Conservation (phyloP, 2,888 invertebrate species). For the Pachliopta kotzebuea region DNA sequence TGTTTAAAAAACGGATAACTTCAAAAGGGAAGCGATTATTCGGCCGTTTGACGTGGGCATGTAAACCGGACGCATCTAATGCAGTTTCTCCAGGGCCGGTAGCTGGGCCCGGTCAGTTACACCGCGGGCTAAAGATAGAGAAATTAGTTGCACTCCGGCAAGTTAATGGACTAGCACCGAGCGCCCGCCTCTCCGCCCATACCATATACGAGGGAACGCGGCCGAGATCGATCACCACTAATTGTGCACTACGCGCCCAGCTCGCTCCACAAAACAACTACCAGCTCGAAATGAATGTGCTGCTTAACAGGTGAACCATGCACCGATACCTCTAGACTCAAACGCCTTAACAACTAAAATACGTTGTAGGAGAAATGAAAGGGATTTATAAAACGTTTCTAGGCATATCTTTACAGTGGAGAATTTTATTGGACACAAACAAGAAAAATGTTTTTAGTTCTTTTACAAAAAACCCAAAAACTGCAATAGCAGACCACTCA, state of each 20-base stretch:
- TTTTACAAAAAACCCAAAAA: no score
- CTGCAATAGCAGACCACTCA: no score
- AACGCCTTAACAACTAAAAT: no score
- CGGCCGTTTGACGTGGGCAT: conserved; percentile 51
- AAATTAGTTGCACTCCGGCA: conserved; percentile 64
- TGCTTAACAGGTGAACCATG: not conserved
- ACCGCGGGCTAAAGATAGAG: conserved; percentile 77
- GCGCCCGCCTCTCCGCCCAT: conserved; percentile 49
- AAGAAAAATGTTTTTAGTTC: no score
- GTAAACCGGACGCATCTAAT: conserved; percentile 74
- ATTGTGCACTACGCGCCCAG: conserved; percentile 63
- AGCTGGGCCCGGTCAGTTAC: conserved; percentile 70
- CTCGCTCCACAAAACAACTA: conserved; percentile 51
- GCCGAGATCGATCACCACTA: conserved; percentile 76
- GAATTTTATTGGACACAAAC: no score
- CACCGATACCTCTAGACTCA: no score
- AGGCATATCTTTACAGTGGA: no score
- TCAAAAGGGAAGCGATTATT: conserved; percentile 42
- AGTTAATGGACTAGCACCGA: conserved; percentile 54
- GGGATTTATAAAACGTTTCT: no score
- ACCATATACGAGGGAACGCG: conserved; percentile 66
- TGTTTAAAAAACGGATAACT: conserved; percentile 31
- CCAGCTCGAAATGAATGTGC: conserved; percentile 26
- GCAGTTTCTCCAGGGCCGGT: conserved; percentile 72
- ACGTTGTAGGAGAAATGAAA: no score